Conservation (phyloP, 2,797 vertebrate species). For the Dendrocincla fuliginosa region DNA sequence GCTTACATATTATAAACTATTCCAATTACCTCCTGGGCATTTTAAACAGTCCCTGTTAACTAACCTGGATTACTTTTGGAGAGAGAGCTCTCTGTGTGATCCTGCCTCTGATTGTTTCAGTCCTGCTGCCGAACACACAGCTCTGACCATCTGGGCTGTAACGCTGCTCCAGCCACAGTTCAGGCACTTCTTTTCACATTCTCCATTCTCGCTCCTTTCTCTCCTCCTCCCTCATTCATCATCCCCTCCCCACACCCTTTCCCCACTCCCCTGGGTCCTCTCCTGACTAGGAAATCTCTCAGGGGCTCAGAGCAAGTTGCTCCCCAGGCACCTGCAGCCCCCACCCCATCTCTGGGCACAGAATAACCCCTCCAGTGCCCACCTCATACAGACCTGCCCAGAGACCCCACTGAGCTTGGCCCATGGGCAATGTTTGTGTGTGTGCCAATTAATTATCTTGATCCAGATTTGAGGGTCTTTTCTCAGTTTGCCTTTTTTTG, state of each 20-base stretch:
- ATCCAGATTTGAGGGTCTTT: background rate
- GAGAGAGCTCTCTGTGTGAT: background rate
- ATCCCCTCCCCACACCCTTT: background rate
- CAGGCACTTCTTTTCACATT: conserved; percentile 43
- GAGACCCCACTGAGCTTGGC: background rate
- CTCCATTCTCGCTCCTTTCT: background rate
- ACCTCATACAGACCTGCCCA: background rate
- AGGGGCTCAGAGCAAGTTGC: background rate
- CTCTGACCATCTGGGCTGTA: conserved; percentile 14
- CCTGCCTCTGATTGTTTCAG: background rate
- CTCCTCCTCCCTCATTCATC: conserved; percentile 37
- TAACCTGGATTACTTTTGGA: background rate
- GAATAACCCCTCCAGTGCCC: background rate
- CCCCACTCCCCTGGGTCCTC: background rate
- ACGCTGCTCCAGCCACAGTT: conserved; percentile 6
- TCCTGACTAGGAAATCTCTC: background rate
- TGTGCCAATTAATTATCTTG: background rate
- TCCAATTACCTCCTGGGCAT: background rate
- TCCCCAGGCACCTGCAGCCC: background rate
- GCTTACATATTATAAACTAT: background rate
- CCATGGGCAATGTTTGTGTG: fast-evolving
- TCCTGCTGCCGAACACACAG: background rate
- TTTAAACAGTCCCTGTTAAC: background rate
- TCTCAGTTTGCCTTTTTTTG: background rate
- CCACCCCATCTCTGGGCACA: background rate